A percentile compares a stretch with the other conserved stretches of the same genome.
Conservation (phyloP, 2,888 invertebrate genomes). For the Chorisops tibialis region DNA sequence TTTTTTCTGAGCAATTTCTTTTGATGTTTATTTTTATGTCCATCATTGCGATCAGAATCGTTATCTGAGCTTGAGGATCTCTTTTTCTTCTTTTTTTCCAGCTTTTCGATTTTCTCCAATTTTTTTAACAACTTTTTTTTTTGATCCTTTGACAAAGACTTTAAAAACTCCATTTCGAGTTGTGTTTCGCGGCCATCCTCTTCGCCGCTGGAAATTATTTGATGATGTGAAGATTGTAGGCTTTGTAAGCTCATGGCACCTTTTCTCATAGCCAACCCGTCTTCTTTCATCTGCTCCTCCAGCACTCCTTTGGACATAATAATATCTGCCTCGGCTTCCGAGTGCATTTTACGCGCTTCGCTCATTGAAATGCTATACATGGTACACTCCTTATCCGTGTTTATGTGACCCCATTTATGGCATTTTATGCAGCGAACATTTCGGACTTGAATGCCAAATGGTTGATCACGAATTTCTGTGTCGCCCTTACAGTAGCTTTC, state of each 20-base stretch:
- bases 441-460: constrained; percentile 95
- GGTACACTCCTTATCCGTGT: constrained; percentile 88
- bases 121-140: constrained; percentile 86
- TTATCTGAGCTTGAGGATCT: constrained; percentile 25
- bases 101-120: constrained; percentile 63
- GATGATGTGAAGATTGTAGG: constrained; percentile 58
- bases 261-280: constrained; percentile 85
- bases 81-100: constrained; percentile 45
- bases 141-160: constrained; percentile 80
- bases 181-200: constrained; percentile 56
- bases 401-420: constrained; percentile 94
- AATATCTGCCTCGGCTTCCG: constrained; percentile 63
- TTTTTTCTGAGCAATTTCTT: too few species aligned
- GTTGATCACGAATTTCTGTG: constrained; percentile 95
- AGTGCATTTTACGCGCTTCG: constrained; percentile 70
- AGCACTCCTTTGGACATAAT: constrained; percentile 64
- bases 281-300: constrained; percentile 88
- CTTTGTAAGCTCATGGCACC: constrained; percentile 61
- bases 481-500: constrained; percentile 98
- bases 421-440: constrained; percentile 99
- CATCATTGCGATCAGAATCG: too few species aligned
- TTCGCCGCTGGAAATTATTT: constrained; percentile 59
- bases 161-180: constrained; percentile 76
- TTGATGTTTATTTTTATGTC: too few species aligned
- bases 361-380: constrained; percentile 84